phyloP scores from a whole-genome alignment of 2,797 vertebrate genomes.

The Silurus lanzhouensis region DNA sequence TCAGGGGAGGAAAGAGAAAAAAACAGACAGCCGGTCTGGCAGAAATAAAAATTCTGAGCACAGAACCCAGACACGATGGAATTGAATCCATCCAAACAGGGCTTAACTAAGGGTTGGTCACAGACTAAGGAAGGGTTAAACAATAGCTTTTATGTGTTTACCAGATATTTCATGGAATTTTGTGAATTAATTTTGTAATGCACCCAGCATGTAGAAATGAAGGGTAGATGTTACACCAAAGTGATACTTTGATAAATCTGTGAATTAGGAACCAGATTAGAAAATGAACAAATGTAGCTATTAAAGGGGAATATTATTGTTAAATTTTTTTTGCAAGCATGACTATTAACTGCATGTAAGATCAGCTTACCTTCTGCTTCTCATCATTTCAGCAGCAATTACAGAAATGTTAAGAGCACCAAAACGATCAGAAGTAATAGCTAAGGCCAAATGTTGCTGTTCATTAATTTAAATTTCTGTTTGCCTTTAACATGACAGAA shows the following conservation, averaged over 20 bases:
- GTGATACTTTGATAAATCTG: background rate
- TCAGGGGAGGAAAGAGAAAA: background rate
- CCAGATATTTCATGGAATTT: background rate
- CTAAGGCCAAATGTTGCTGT: constrained; percentile 1
- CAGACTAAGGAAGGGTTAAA: background rate
- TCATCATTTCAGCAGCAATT: background rate
- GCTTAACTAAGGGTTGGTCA: background rate
- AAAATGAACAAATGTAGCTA: background rate
- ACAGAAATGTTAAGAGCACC: constrained; percentile 17
- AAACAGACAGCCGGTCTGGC: background rate
- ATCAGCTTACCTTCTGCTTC: background rate
- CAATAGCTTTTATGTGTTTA: background rate
- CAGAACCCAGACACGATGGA: background rate
- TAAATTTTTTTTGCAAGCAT: background rate
- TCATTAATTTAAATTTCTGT: constrained; percentile 25
- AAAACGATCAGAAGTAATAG: constrained; percentile 1
- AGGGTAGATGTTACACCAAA: background rate
- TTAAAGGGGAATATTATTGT: too few species aligned
- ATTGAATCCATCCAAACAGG: background rate
- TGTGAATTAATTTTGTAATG: background rate
- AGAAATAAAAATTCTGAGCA: background rate
- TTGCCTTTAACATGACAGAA: constrained; percentile 45
- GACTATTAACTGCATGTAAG: background rate
- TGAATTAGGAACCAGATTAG: background rate
- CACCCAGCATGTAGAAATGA: background rate